A percentile compares a stretch with the other conserved stretches of the same genome.
These are phyloP conservation scores for Scomber japonicus DNA, from an alignment of 2,113 vertebrate genomes.

Conservation along the genomic window DNA sequence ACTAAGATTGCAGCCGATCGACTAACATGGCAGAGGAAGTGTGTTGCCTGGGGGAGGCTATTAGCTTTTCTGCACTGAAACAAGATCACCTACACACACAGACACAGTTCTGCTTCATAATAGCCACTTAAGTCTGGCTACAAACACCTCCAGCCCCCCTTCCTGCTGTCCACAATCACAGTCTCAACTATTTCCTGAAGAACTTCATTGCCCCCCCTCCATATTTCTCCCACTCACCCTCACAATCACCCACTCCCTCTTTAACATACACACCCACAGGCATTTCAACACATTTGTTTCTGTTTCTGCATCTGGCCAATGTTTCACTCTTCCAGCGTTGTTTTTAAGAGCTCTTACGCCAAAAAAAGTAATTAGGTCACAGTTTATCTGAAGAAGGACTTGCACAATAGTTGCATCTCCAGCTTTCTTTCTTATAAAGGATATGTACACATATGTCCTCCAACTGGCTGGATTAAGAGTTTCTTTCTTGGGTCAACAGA, in stretches of 20 bases:
- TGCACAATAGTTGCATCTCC: conserved; percentile 38
- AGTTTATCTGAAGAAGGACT: conserved; percentile 49
- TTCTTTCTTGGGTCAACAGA: conserved; percentile 53
- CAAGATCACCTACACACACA: conserved; percentile 38
- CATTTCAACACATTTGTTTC: conserved; percentile 53
- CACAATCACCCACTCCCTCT: neutral
- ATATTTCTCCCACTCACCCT: conserved; percentile 4
- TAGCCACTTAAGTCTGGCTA: conserved; percentile 38
- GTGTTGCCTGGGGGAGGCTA: conserved; percentile 38
- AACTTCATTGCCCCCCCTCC: neutral
- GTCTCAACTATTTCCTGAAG: conserved; percentile 39
- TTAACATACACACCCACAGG: conserved; percentile 28
- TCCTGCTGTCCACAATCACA: conserved; percentile 29
- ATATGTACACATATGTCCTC: conserved; percentile 39
- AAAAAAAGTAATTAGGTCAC: conserved; percentile 56
- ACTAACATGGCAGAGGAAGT: conserved; percentile 26
- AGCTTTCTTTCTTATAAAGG: conserved; percentile 12
- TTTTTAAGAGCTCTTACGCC: conserved; percentile 16
- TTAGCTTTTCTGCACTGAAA: conserved; percentile 49
- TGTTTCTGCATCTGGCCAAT: conserved; percentile 48
- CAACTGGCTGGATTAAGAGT: conserved; percentile 59
- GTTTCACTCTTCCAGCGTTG: conserved; percentile 33
- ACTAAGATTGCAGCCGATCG: conserved; percentile 30
- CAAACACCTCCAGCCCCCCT: conserved; percentile 25
- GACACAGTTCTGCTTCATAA: conserved; percentile 48